phyloP scores from a whole-genome alignment of 2,113 vertebrate genomes.

The Brachyhypopomus occidentalis region DNA sequence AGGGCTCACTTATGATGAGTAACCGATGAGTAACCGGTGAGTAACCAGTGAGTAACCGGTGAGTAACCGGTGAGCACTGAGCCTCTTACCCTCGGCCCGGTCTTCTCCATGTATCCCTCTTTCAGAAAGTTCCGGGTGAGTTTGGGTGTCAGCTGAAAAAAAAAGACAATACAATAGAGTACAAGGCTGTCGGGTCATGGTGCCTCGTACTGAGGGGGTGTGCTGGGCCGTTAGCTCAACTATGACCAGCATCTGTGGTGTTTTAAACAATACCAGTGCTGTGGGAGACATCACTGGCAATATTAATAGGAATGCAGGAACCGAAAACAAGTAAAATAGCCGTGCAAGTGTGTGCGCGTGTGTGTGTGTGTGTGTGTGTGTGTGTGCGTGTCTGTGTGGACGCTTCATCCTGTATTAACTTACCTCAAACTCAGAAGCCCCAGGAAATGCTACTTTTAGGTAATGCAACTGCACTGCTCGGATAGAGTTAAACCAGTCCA shows the following conservation, averaged over 20 bases:
- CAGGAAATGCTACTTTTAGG: constrained; percentile 94
- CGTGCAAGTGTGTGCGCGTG: constrained; percentile 20
- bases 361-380: constrained; percentile 19
- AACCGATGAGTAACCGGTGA: neutral
- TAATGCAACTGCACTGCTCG: constrained; percentile 93
- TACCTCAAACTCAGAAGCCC: constrained; percentile 85
- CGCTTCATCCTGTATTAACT: constrained; percentile 56
- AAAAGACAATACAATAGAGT: constrained; percentile 21
- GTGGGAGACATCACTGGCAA: neutral
- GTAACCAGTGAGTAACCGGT: neutral
- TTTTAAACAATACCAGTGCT: constrained; percentile 12
- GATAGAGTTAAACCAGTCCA: constrained; percentile 95
- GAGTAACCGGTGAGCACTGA: neutral
- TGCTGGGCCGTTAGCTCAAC: neutral
- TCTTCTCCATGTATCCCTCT: constrained; percentile 95
- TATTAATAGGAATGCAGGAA: constrained; percentile 22
- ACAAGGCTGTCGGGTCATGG: neutral
- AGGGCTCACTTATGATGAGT: too few relatives aligned
- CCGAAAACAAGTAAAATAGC: constrained; percentile 13
- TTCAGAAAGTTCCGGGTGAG: constrained; percentile 86
- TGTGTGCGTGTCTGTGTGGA: constrained; percentile 5
- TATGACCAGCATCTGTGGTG: neutral
- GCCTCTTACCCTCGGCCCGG: constrained; percentile 82
- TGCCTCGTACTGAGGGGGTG: neutral
- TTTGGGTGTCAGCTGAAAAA: constrained; percentile 79